Evolutionary conservation across 2,888 invertebrate species (phyloP).

Genomic region (Rutpela maculata): DNA sequence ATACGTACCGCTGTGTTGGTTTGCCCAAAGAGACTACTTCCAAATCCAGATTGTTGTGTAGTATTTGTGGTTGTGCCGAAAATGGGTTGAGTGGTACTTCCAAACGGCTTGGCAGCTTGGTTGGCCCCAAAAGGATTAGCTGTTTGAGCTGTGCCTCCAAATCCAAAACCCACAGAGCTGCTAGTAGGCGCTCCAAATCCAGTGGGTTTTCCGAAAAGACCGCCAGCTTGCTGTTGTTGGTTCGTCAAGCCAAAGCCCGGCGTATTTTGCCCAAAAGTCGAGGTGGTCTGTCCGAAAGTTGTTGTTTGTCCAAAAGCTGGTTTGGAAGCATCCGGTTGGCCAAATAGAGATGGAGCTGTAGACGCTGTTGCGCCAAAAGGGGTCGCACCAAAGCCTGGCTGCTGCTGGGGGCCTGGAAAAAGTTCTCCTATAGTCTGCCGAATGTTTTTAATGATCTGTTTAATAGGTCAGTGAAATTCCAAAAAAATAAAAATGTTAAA

Average conservation of each 20-base stretch:
- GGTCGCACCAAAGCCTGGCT: conserved; percentile 66
- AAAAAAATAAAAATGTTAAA: too few species aligned
- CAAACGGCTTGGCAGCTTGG: conserved; percentile 76
- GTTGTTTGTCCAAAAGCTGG: conserved; percentile 75
- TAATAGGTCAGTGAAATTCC: background rate
- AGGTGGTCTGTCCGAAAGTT: conserved; percentile 81
- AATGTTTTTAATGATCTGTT: background rate
- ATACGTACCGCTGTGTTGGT: conserved; percentile 61
- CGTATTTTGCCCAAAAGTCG: conserved; percentile 74
- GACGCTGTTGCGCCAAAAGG: conserved; percentile 75
- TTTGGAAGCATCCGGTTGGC: conserved; percentile 70
- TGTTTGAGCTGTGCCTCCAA: conserved; percentile 72
- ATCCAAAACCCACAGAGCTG: conserved; percentile 72
- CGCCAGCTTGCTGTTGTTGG: conserved; percentile 48
- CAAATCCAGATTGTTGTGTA: conserved; percentile 74
- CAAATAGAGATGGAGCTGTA: conserved; percentile 76
- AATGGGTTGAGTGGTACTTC: conserved; percentile 66
- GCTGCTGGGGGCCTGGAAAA: conserved; percentile 69
- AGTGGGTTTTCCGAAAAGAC: conserved; percentile 54
- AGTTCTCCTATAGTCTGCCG: conserved; percentile 38
- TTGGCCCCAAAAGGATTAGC: conserved; percentile 69
- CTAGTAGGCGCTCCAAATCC: conserved; percentile 66
- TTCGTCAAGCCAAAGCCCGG: conserved; percentile 65
- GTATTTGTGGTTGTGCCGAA: conserved; percentile 70
- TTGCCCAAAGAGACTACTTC: conserved; percentile 69